These are phyloP conservation scores for Athene noctua DNA, from an alignment of 2,113 vertebrate genomes.

Conservation along the genomic window DNA sequence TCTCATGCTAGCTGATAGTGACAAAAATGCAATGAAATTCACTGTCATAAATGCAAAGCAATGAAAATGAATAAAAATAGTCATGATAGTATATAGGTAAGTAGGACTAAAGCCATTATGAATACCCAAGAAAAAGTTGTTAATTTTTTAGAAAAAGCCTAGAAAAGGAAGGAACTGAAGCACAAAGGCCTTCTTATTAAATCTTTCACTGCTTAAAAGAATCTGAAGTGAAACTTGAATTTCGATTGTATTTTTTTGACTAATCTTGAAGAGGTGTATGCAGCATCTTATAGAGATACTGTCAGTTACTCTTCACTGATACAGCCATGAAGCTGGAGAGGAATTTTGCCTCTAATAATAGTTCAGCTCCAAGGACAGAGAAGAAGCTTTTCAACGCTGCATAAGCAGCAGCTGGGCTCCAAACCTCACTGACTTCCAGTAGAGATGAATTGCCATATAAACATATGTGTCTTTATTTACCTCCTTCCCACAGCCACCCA, in stretches of 20 bases:
- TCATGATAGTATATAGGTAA: neutral
- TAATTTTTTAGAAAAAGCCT: neutral
- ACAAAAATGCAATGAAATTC: neutral
- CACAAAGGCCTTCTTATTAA: neutral
- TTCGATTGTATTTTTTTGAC: neutral
- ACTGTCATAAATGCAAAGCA: neutral
- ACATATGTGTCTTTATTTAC: slow-evolving; percentile 24
- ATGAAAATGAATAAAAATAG: neutral
- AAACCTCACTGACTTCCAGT: neutral
- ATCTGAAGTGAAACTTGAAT: neutral
- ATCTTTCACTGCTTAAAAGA: neutral
- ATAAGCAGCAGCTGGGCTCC: neutral
- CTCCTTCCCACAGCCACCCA: neutral
- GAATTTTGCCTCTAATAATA: neutral
- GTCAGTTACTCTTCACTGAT: neutral
- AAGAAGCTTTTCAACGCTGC: neutral
- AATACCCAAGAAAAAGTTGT: neutral
- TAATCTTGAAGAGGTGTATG: neutral
- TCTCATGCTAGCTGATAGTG: neutral
- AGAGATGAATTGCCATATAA: neutral
- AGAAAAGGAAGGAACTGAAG: neutral
- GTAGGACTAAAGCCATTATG: neutral
- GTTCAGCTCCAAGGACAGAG: neutral
- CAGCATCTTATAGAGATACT: neutral
- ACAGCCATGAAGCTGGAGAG: neutral